These are phyloP conservation scores for Chionomys nivalis DNA, from an alignment of 2,113 vertebrate genomes.

Conservation along the genomic window DNA sequence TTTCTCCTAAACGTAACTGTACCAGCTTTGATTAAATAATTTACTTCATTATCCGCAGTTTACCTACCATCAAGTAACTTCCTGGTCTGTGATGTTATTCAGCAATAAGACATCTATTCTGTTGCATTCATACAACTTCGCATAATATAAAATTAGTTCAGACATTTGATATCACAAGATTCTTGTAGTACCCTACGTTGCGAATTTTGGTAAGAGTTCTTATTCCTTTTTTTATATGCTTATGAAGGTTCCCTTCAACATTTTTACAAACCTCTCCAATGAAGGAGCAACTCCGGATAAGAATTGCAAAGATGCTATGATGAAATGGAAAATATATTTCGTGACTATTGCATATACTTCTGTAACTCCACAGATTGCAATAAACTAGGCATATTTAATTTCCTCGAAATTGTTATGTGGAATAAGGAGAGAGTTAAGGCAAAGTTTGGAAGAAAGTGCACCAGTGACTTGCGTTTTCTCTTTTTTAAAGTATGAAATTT, in stretches of 20 bases:
- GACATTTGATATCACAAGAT: background rate
- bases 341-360: background rate
- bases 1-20: conserved; percentile 39
- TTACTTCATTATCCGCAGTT: background rate
- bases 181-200: background rate
- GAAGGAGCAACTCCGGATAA: background rate
- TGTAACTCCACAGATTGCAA: background rate
- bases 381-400: background rate
- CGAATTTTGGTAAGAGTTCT: background rate
- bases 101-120: background rate
- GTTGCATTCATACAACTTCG: background rate
- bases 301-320: background rate
- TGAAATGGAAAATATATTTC: background rate
- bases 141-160: background rate
- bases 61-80: background rate
- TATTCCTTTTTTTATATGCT: background rate
- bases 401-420: background rate
- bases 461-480: background rate
- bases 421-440: no score
- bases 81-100: background rate
- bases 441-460: background rate
- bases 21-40: conserved; percentile 11
- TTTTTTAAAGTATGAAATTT: background rate
- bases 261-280: background rate
- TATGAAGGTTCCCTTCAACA: background rate